phyloP scores from a whole-genome alignment of 2,113 vertebrate species.

The Dipodomys ordii region DNA sequence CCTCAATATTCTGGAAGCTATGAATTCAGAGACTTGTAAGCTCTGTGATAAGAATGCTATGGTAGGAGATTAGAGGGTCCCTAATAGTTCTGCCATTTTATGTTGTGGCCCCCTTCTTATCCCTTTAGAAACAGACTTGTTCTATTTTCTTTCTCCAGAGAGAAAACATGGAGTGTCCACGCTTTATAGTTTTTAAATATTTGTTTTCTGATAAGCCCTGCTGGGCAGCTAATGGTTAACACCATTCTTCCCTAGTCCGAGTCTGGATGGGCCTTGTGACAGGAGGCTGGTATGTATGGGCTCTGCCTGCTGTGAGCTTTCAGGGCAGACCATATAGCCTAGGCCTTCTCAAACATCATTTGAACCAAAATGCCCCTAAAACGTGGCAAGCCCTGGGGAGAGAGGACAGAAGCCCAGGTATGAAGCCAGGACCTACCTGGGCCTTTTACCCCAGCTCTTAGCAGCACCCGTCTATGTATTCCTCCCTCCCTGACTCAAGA shows the following conservation, averaged over 20 bases:
- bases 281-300: background rate
- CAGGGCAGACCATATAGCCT: background rate
- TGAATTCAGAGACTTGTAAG: background rate
- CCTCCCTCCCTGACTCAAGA: background rate
- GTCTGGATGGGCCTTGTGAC: background rate
- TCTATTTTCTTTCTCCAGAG: background rate
- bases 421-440: background rate
- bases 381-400: background rate
- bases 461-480: background rate
- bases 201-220: background rate
- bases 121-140: background rate
- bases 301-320: background rate
- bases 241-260: background rate
- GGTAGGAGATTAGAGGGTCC: background rate
- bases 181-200: background rate
- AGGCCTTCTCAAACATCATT: background rate
- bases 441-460: background rate
- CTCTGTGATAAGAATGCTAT: background rate
- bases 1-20: background rate
- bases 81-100: background rate
- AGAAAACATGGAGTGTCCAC: background rate
- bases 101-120: background rate
- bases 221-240: background rate
- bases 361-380: background rate
- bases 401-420: background rate